phyloP scores from a whole-genome alignment of 1,140 invertebrate species.

The Philopotamus ludificatus region DNA sequence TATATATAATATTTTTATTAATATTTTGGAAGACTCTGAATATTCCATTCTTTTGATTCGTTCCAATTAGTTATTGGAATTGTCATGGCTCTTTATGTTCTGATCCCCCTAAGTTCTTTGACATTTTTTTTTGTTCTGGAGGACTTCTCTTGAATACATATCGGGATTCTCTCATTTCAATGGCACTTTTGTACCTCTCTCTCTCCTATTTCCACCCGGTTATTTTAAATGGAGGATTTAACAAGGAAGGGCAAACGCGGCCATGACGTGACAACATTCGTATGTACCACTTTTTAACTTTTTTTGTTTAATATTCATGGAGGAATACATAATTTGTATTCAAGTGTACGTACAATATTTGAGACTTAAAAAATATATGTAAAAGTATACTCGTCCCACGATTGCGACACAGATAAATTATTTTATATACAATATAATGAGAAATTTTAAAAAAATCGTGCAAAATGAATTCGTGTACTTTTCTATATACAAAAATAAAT shows the following conservation, averaged over 20 bases:
- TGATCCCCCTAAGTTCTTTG: slow-evolving; percentile 21
- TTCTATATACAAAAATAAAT: too few species aligned
- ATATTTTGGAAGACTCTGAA: neutral
- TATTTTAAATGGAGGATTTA: slow-evolving; percentile 27
- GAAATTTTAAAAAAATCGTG: too few species aligned
- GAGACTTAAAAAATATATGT: too few species aligned
- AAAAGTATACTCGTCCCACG: too few species aligned
- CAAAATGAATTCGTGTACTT: too few species aligned
- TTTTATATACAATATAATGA: too few species aligned
- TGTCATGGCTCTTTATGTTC: slow-evolving; percentile 5
- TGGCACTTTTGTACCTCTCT: slow-evolving; percentile 32
- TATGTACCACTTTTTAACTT: neutral
- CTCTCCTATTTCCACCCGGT: slow-evolving; percentile 29
- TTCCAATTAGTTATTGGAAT: slow-evolving; percentile 37
- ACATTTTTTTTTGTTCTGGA: slow-evolving; percentile 26
- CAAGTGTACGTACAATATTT: too few species aligned
- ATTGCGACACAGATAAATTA: too few species aligned
- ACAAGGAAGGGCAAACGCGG: neutral
- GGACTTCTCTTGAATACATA: slow-evolving; percentile 29
- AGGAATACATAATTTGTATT: too few species aligned
- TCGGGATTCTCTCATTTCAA: slow-evolving; percentile 34
- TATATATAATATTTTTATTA: neutral
- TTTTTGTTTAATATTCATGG: too few species aligned
- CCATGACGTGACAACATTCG: neutral
- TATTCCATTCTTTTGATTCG: slow-evolving; percentile 10